These are phyloP conservation scores for human DNA, from an alignment of 2,113 vertebrate species.

Conservation along the genomic window GRCh38 chr2:164823501-164824000, in stretches of 20 bases:
- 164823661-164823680: not conserved
- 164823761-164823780: not conserved
- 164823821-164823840: not conserved
- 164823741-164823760: constrained; percentile 1
- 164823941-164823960: not conserved
- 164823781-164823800: not conserved
- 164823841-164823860: not conserved
- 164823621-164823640: not conserved
- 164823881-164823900: not conserved
- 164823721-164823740: not conserved
- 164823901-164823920: not conserved
- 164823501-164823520: not conserved
- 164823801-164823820: not conserved
- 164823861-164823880: not conserved
- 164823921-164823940: not conserved
- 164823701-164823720: not conserved
- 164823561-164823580: not conserved
- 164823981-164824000: constrained; percentile 5
- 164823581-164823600: not conserved
- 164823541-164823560: not conserved
- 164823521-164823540: not conserved
- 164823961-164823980: not conserved
- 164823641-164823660: not conserved
- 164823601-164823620: not conserved
- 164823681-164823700: not conserved